Conservation (phyloP, 2,888 invertebrate genomes). For the Myopa tessellatipennis region DNA sequence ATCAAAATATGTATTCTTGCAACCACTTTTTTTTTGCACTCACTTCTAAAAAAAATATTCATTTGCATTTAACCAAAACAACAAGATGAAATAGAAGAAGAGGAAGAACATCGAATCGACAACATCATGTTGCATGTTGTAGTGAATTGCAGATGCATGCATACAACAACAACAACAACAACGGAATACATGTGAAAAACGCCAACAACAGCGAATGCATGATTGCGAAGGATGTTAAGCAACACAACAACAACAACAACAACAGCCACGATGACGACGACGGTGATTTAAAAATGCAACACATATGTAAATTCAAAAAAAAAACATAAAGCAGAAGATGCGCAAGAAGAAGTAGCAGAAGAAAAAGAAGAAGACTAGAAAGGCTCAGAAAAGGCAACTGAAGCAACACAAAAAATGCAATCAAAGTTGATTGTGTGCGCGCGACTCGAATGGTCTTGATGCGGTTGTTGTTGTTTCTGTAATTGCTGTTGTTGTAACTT, state of each 20-base stretch:
- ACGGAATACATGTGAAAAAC: background rate
- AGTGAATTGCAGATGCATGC: conserved; percentile 1
- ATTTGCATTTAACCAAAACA: background rate
- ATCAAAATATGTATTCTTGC: too few relatives aligned
- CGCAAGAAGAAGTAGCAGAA: conserved; percentile 1
- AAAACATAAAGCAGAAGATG: background rate
- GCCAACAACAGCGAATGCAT: background rate
- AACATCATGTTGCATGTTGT: background rate
- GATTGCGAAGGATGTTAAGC: background rate
- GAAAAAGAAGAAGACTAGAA: background rate
- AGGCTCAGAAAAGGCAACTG: background rate
- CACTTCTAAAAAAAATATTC: too few relatives aligned
- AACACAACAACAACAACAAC: conserved; percentile 8
- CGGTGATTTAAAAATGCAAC: conserved; percentile 3
- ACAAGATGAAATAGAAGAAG: background rate
- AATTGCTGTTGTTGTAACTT: background rate
- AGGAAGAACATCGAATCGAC: background rate
- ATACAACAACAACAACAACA: background rate
- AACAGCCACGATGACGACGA: background rate
- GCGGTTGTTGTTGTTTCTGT: conserved; percentile 16
- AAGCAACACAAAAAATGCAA: conserved; percentile 1
- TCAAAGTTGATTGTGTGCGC: conserved; percentile 12
- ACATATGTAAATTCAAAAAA: background rate
- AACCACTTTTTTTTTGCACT: too few relatives aligned
- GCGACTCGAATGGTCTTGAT: conserved; percentile 17